phyloP scores from a whole-genome alignment of 2,888 invertebrate genomes.

The Heliconius sara region DNA sequence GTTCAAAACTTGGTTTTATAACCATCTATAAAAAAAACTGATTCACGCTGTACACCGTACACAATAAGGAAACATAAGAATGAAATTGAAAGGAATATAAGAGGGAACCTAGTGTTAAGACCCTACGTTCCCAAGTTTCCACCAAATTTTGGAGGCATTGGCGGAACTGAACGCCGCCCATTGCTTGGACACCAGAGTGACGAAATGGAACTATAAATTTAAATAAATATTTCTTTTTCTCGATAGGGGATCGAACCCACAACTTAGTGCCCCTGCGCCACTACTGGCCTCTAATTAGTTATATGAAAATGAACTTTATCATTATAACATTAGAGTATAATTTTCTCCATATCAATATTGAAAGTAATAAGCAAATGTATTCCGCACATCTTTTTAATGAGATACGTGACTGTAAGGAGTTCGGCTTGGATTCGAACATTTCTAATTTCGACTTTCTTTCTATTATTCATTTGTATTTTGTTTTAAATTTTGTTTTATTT shows the following conservation, averaged over 20 bases:
- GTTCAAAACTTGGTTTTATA: not conserved
- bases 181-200: no score
- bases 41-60: no score
- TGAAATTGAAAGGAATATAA: no score
- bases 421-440: conserved; percentile 18
- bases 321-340: not conserved
- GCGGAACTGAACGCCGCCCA: no score
- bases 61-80: no score
- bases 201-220: no score
- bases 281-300: not conserved
- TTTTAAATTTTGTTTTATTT: not conserved
- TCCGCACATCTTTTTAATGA: conserved; percentile 33
- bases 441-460: conserved; percentile 20
- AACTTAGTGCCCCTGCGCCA: no score
- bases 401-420: conserved; percentile 39
- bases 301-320: not conserved
- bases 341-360: not conserved
- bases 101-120: no score
- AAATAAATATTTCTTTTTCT: no score
- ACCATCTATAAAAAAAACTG: not conserved
- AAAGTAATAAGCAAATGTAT: conserved; percentile 4
- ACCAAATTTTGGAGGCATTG: no score
- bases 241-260: no score
- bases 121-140: no score
- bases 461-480: not conserved